Conservation (phyloP, 2,797 vertebrate species). For the Hafferia zeledoni region DNA sequence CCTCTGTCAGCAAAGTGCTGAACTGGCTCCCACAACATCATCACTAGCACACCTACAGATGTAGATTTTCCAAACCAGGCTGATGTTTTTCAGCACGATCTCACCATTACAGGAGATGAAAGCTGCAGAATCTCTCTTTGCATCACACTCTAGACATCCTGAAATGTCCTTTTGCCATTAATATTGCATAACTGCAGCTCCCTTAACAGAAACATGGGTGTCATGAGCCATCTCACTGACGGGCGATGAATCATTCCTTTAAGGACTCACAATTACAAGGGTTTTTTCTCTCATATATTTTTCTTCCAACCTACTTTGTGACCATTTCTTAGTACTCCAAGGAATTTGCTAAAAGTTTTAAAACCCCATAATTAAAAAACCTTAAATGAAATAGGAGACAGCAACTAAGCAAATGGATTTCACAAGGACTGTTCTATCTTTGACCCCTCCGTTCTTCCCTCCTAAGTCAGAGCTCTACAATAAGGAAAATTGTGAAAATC, state of each 20-base stretch:
- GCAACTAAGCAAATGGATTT: neutral
- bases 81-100: slow-evolving; percentile 19
- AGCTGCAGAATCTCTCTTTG: slow-evolving; percentile 15
- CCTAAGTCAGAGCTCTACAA: neutral
- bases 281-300: neutral
- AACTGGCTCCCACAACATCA: neutral
- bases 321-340: neutral
- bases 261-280: neutral
- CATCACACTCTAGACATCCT: neutral
- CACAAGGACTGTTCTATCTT: neutral
- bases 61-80: slow-evolving; percentile 14
- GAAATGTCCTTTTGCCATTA: slow-evolving; percentile 38
- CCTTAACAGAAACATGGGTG: slow-evolving; percentile 45
- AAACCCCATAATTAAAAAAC: neutral
- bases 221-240: neutral
- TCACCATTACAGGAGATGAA: neutral
- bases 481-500: neutral
- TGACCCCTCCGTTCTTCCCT: neutral
- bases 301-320: neutral
- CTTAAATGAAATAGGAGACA: neutral
- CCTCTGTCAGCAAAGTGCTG: slow-evolving; percentile 37
- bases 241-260: neutral
- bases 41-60: neutral
- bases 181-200: slow-evolving; percentile 15
- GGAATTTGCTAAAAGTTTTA: neutral